A percentile compares a stretch with the other conserved stretches of the same genome.
Conservation (phyloP, 2,113 vertebrate species). For the Tamias sibiricus region DNA sequence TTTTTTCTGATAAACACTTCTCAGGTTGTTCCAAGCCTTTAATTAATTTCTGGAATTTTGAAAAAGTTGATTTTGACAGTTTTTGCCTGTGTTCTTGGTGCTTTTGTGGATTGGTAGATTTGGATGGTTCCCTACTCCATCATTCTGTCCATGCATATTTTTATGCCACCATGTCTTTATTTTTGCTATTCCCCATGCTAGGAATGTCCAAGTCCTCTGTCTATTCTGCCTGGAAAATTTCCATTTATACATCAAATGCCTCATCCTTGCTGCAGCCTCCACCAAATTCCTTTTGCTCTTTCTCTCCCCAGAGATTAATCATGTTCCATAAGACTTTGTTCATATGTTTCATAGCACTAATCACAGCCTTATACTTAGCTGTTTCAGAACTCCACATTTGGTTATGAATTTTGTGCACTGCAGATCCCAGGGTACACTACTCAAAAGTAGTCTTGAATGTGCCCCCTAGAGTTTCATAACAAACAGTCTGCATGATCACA, state of each 20-base stretch:
- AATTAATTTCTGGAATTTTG: constrained; percentile 15
- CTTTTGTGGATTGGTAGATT: neutral
- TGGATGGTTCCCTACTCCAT: neutral
- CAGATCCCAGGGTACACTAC: neutral
- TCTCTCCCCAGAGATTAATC: neutral
- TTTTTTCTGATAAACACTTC: neutral
- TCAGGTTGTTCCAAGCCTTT: neutral
- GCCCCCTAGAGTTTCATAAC: neutral
- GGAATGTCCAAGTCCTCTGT: neutral
- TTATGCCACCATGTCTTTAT: neutral
- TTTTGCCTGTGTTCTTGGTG: neutral
- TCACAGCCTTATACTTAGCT: neutral
- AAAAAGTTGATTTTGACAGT: neutral
- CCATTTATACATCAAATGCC: neutral
- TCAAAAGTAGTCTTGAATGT: neutral
- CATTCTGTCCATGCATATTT: neutral
- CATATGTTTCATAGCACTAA: neutral
- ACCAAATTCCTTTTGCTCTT: neutral
- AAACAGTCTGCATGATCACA: neutral
- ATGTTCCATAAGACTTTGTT: neutral
- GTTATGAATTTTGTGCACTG: neutral
- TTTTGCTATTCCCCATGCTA: neutral
- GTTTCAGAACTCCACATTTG: neutral
- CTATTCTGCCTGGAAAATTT: neutral
- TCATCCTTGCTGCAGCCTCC: neutral